phyloP scores from a whole-genome alignment of 2,113 vertebrate species.

The Rhinopithecus roxellana region DNA sequence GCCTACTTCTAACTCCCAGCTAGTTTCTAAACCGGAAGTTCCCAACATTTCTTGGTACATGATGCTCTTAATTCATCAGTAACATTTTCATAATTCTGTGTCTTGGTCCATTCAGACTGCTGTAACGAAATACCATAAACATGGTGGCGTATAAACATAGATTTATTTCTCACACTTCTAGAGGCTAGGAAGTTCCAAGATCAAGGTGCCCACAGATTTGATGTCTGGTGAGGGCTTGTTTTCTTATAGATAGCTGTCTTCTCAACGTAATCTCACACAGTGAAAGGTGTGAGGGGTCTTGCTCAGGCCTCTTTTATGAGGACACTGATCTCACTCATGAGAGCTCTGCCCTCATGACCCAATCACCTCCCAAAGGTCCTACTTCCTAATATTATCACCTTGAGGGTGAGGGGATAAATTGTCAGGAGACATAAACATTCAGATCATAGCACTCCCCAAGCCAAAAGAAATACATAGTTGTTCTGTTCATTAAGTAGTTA shows the following conservation, averaged over 20 bases:
- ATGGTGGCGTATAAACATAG: rapidly evolving
- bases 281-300: background rate
- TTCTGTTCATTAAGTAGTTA: background rate
- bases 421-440: background rate
- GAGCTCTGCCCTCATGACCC: too few relatives aligned
- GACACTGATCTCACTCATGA: background rate
- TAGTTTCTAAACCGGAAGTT: background rate
- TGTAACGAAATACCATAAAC: background rate
- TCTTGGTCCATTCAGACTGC: background rate
- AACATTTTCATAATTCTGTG: background rate
- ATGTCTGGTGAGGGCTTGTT: background rate
- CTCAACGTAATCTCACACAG: background rate
- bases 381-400: background rate
- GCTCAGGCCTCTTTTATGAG: background rate
- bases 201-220: background rate
- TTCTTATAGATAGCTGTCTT: background rate
- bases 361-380: background rate
- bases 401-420: background rate
- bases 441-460: background rate
- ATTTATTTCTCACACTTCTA: background rate
- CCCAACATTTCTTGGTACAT: background rate
- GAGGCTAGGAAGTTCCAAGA: background rate
- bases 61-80: background rate
- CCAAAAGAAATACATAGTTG: background rate
- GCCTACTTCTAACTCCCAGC: background rate